phyloP scores from a whole-genome alignment of 2,113 vertebrate genomes.

The Phylloscopus trochilus region DNA sequence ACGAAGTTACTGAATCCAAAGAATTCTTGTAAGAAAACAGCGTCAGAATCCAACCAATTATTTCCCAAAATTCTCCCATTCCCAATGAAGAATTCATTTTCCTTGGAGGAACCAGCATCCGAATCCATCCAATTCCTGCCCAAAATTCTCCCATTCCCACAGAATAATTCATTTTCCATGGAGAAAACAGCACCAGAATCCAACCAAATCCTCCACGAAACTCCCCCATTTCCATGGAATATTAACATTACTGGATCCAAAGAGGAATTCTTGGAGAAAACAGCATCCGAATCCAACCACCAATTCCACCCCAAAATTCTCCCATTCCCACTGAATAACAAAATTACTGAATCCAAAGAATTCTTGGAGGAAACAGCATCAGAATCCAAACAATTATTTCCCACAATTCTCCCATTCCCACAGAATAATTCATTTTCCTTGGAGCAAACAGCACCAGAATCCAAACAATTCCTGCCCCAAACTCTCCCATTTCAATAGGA shows the following conservation, averaged over 20 bases:
- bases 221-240: too few species aligned
- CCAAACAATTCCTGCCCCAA: background rate
- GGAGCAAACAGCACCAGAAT: background rate
- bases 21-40: too few species aligned
- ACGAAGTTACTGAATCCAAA: too few species aligned
- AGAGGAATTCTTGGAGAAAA: too few species aligned
- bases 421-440: too few species aligned
- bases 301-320: background rate
- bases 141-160: too few species aligned
- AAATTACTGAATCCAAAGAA: background rate
- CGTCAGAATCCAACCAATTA: too few species aligned
- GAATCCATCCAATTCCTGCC: background rate
- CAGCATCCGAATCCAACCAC: background rate
- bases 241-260: too few species aligned
- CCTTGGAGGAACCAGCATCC: background rate
- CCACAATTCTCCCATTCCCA: background rate
- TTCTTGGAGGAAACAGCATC: background rate
- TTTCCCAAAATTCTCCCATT: fast-evolving
- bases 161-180: too few species aligned
- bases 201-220: too few species aligned
- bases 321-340: fast-evolving
- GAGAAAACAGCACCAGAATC: too few species aligned
- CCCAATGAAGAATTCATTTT: background rate
- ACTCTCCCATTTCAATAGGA: fast-evolving
- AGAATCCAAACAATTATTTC: background rate